Percentiles rank a stretch among this genome's conserved stretches.
Evolutionary conservation across 1,140 invertebrate species (phyloP).

Genomic region (Holcopasites calliopsidis): DNA sequence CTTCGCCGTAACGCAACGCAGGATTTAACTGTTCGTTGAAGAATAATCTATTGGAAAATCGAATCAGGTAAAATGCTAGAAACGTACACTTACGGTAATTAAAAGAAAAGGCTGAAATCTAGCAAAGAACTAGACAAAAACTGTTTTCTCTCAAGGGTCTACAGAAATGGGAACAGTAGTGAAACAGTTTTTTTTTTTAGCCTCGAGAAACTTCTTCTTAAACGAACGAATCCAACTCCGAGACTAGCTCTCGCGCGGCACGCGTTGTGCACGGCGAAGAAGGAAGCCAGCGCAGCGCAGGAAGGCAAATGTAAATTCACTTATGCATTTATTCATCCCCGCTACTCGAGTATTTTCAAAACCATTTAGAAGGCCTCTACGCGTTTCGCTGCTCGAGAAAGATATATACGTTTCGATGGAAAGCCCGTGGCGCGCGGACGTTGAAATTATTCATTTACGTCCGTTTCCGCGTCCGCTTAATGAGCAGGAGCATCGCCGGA

Average conservation of each 20-base stretch:
- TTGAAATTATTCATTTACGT: slow-evolving; percentile 51
- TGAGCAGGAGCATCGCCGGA: background rate
- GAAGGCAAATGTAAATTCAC: slow-evolving; percentile 52
- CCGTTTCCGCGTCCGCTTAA: slow-evolving; percentile 4
- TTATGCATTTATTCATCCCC: slow-evolving; percentile 63
- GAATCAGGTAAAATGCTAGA: too few relatives aligned
- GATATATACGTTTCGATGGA: slow-evolving; percentile 10
- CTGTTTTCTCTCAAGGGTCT: background rate
- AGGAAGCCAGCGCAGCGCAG: background rate
- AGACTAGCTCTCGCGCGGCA: background rate
- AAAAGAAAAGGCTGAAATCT: too few relatives aligned
- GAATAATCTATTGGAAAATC: too few relatives aligned
- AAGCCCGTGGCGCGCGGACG: background rate
- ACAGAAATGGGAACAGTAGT: too few relatives aligned
- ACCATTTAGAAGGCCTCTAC: slow-evolving; percentile 29
- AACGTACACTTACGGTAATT: too few relatives aligned
- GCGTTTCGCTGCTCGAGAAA: slow-evolving; percentile 13
- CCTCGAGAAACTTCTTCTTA: background rate
- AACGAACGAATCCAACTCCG: background rate
- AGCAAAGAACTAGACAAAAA: background rate
- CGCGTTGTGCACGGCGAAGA: background rate
- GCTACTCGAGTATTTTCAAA: slow-evolving; percentile 50
- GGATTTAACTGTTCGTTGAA: background rate
- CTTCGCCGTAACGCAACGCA: background rate
- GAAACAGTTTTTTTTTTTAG: background rate